Percentiles rank a stretch among this genome's conserved stretches.
Evolutionary conservation across 2,797 vertebrate species (phyloP).

Genomic region (Eulemur coronatus): DNA sequence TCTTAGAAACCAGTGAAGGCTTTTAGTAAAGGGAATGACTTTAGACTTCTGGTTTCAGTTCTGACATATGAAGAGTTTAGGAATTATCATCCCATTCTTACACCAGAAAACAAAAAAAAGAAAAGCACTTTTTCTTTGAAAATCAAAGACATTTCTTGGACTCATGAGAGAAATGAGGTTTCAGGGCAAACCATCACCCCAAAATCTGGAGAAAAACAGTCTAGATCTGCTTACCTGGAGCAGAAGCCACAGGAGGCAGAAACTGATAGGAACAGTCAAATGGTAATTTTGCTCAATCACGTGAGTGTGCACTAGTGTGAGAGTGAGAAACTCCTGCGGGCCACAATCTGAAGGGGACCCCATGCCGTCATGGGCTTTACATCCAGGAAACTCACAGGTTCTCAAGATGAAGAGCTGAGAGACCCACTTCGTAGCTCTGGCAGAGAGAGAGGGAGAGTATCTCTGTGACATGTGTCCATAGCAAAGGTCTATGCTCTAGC

Average conservation of each 20-base stretch:
- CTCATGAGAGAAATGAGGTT: not conserved
- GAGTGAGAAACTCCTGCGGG: not conserved
- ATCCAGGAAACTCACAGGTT: not conserved
- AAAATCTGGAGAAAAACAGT: not conserved
- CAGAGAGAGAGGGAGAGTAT: not conserved
- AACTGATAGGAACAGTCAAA: not conserved
- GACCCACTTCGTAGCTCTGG: not conserved
- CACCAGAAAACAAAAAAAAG: not conserved
- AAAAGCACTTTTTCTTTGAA: not conserved
- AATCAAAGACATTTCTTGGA: not conserved
- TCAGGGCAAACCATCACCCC: not conserved
- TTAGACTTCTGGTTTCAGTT: not conserved
- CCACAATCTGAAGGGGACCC: accelerated
- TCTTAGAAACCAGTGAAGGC: not conserved
- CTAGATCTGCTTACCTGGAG: not conserved
- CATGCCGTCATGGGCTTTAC: not conserved
- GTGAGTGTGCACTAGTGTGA: not conserved
- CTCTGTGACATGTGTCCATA: not conserved
- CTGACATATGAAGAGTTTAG: not conserved
- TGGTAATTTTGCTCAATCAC: not conserved
- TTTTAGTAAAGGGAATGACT: not conserved
- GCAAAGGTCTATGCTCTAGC: not conserved
- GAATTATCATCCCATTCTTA: not conserved
- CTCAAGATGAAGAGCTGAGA: not conserved
- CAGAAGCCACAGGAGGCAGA: not conserved